These are phyloP conservation scores for Hermetia illucens DNA, from an alignment of 1,140 invertebrate species.

Conservation along the genomic window DNA sequence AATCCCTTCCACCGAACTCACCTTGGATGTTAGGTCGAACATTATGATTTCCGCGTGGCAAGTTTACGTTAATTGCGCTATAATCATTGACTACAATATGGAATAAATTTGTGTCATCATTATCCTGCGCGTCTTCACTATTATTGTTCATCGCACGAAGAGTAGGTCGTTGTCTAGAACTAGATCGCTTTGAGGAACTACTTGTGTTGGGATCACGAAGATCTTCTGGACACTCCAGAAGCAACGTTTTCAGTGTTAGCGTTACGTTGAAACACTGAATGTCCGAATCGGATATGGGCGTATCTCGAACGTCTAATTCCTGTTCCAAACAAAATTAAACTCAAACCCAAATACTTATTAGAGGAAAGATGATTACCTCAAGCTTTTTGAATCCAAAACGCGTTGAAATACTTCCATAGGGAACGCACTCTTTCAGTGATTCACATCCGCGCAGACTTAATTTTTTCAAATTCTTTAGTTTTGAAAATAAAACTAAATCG, in stretches of 20 bases:
- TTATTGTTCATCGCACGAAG: too few species aligned
- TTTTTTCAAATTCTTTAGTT: conserved; percentile 41
- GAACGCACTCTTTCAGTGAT: conserved; percentile 50
- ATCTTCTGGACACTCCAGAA: conserved; percentile 36
- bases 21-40: too few species aligned
- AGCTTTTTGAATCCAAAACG: conserved; percentile 53
- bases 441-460: conserved; percentile 45
- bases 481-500: conserved; percentile 51
- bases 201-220: too few species aligned
- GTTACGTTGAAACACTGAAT: conserved; percentile 48
- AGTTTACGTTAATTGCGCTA: background rate
- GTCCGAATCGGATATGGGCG: conserved; percentile 50
- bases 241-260: conserved; percentile 41
- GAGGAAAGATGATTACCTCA: conserved; percentile 31
- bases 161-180: too few species aligned
- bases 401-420: conserved; percentile 55
- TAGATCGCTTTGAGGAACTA: too few species aligned
- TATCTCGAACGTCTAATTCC: conserved; percentile 48
- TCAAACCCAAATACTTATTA: background rate
- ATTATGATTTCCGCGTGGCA: too few species aligned
- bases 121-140: background rate
- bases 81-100: background rate
- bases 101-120: background rate
- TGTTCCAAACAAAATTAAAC: conserved; percentile 17
- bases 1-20: too few species aligned